A percentile compares a stretch with the other conserved stretches of the same genome.
phyloP scores from a whole-genome alignment of 2,888 invertebrate genomes.

The Eupsilia transversa region DNA sequence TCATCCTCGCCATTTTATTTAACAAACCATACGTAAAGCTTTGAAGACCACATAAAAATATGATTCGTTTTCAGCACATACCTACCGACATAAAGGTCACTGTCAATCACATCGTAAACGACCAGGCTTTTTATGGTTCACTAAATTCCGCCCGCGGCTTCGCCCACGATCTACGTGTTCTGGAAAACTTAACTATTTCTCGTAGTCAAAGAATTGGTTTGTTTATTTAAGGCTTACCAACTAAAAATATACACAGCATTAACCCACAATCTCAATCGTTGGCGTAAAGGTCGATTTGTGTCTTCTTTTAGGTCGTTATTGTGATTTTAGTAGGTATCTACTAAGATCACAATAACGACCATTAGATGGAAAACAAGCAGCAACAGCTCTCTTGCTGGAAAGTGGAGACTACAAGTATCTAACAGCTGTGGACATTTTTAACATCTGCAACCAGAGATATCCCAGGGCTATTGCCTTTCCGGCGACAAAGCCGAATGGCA shows the following conservation, averaged over 20 bases:
- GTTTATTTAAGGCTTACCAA: too few species aligned
- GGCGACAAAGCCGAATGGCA: too few species aligned
- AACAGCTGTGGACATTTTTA: background rate
- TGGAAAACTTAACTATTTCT: background rate
- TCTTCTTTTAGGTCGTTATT: too few species aligned
- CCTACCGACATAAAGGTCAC: constrained; percentile 68
- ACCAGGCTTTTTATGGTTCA: constrained; percentile 65
- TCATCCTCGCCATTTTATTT: constrained; percentile 42
- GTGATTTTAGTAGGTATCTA: too few species aligned
- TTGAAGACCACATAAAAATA: constrained; percentile 54
- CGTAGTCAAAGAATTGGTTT: too few species aligned
- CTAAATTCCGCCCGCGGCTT: constrained; percentile 14
- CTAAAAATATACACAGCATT: too few species aligned
- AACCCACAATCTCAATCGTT: too few species aligned
- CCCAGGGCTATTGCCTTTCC: background rate
- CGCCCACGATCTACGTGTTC: background rate
- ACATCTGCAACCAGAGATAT: background rate
- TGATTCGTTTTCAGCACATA: constrained; percentile 57
- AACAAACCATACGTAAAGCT: constrained; percentile 52
- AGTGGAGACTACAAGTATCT: background rate
- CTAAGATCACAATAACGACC: too few species aligned
- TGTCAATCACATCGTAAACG: constrained; percentile 77
- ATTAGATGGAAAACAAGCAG: background rate
- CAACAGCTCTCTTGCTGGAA: too few species aligned
- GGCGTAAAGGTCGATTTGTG: too few species aligned